Evolutionary conservation across 1,140 invertebrate genomes (phyloP), one percentile per base, ranked within the genome.

Genomic region (Drosophila chauvacae): DNA sequence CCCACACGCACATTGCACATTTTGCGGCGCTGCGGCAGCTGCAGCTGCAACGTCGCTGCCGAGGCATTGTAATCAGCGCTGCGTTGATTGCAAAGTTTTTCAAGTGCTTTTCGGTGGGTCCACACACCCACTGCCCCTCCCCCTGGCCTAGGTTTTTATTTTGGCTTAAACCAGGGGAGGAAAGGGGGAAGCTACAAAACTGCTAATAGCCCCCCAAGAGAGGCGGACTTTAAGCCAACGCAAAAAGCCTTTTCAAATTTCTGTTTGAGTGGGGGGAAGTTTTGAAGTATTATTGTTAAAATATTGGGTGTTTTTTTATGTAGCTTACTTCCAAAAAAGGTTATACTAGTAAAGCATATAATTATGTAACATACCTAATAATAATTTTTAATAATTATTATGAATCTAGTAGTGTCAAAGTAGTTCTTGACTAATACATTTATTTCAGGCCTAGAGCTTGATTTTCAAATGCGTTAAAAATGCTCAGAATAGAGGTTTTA

Each of bases 81-180:
- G 84, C 80, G 84, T 87, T 87, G 84, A 87, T 87, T 87, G 84
- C 84, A 87, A 87, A 87, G 77, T 88, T 87, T 87, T 88, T 84
- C 77, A 87, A 87, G 84, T 88, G 80, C 55, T 77, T 81, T 66
- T 66, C 59, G 66, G 60, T 75, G 65, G 56, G 30, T 28, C 30
- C 5, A 16, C 16, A 53, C 50, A 20, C 39, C 7, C 28, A 5
- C 41, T 48, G 23, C 7, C 13, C 39, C 28, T 7, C 37, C 9
- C n/a, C 26, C 30, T 53, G 28, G 23, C 18, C 23, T 23, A 16
- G 37, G 30, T 81, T 60, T 80, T 42, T 75, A 82, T 82, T 81
- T 72, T 45, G 78, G 71, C 37, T 47, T 41, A 68, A 68, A 50
- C n/a, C 30, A 33, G 2, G 9, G 26, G 48, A 1, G 26, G 26